These are phyloP conservation scores for Phaethon lepturus DNA, from an alignment of 2,113 vertebrate species.

Conservation along the genomic window DNA sequence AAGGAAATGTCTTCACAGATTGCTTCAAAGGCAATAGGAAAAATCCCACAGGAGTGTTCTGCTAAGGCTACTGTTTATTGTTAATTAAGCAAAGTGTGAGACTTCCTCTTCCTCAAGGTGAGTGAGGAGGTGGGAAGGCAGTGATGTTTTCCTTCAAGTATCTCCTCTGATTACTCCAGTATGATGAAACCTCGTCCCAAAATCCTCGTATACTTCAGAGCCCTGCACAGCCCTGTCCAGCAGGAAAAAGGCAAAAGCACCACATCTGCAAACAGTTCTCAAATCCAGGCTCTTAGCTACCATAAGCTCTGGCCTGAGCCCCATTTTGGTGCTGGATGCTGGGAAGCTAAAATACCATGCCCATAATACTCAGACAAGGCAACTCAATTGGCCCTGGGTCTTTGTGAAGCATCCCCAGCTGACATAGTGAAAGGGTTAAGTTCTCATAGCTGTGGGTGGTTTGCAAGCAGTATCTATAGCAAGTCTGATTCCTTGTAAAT, in stretches of 20 bases:
- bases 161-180: background rate
- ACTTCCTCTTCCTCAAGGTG: background rate
- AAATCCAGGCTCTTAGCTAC: background rate
- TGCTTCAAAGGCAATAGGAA: background rate
- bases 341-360: background rate
- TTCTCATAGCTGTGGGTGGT: background rate
- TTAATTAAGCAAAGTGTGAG: background rate
- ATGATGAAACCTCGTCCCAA: background rate
- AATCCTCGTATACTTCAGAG: background rate
- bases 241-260: background rate
- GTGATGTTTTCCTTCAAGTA: background rate
- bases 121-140: background rate
- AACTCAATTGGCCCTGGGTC: rapidly evolving
- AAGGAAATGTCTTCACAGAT: background rate
- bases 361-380: background rate
- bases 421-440: background rate
- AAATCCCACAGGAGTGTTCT: background rate
- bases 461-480: background rate
- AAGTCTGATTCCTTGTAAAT: background rate
- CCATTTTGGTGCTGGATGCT: background rate
- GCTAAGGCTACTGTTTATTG: background rate
- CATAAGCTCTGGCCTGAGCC: background rate
- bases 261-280: background rate
- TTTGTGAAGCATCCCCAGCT: background rate
- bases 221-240: background rate